Evolutionary conservation across 2,797 vertebrate species (phyloP).

Genomic region (Falco naumanni): DNA sequence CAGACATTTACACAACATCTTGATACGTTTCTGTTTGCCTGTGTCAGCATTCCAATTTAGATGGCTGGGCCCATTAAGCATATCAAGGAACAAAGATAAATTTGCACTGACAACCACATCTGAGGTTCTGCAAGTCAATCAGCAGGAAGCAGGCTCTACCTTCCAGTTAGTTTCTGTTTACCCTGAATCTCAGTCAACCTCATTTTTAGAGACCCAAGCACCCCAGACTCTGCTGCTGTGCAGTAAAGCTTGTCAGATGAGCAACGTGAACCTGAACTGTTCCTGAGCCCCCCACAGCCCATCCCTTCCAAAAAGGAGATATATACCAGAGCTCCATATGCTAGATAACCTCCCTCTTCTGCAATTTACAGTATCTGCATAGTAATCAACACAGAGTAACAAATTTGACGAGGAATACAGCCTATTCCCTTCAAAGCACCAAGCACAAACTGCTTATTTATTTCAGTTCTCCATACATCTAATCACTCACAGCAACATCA

Average conservation of each 20-base stretch:
- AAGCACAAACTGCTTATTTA: background rate
- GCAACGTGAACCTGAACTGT: accelerated
- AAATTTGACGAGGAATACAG: background rate
- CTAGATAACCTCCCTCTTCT: background rate
- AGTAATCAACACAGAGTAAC: background rate
- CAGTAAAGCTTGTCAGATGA: background rate
- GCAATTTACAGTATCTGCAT: background rate
- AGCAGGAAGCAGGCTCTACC: background rate
- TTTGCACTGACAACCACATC: background rate
- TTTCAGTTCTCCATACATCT: background rate
- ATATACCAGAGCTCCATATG: background rate
- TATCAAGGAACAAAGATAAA: accelerated
- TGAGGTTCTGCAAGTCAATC: accelerated
- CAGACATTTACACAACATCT: background rate
- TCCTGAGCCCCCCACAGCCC: background rate
- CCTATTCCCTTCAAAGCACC: background rate
- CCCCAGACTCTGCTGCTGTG: background rate
- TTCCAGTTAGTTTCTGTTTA: background rate
- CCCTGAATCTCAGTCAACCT: background rate
- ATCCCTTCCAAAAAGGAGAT: background rate
- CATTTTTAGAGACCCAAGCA: background rate
- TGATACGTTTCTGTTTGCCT: accelerated
- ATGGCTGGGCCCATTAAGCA: background rate
- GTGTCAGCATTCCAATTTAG: background rate
- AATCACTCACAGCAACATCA: background rate